Percentiles rank a stretch among this genome's conserved stretches.
Conservation (phyloP, 2,113 vertebrate genomes). For the Scatophagus argus region DNA sequence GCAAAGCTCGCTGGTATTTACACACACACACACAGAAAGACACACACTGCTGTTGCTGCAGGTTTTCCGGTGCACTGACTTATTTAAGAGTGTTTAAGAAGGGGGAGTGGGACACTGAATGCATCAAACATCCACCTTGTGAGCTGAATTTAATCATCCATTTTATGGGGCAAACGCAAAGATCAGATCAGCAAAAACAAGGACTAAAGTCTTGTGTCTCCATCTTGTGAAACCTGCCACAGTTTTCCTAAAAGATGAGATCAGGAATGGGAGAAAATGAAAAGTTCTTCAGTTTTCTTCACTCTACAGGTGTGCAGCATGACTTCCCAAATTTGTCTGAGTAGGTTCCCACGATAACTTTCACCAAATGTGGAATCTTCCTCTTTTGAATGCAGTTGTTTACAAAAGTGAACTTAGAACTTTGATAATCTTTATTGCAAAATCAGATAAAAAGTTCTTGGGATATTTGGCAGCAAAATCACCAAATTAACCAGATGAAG, state of each 20-base stretch:
- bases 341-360: too few relatives aligned
- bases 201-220: neutral
- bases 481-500: neutral
- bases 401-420: neutral
- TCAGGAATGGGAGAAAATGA: neutral
- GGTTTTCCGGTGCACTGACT: neutral
- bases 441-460: neutral
- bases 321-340: too few relatives aligned
- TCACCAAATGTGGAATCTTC: neutral
- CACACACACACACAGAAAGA: constrained; percentile 20
- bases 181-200: constrained; percentile 21
- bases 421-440: neutral
- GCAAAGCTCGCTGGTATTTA: constrained; percentile 29
- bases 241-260: neutral
- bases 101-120: neutral
- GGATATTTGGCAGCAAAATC: neutral
- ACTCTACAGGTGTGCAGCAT: too few relatives aligned
- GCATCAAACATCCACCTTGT: neutral
- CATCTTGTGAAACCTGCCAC: neutral
- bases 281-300: too few relatives aligned
- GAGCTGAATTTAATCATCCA: constrained; percentile 1
- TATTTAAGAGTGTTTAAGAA: constrained; percentile 34
- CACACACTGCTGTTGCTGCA: constrained; percentile 9
- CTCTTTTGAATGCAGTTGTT: neutral
- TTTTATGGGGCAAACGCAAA: constrained; percentile 44